phyloP scores from a whole-genome alignment of 1,140 invertebrate species.

The Rhopalosiphum maidis region DNA sequence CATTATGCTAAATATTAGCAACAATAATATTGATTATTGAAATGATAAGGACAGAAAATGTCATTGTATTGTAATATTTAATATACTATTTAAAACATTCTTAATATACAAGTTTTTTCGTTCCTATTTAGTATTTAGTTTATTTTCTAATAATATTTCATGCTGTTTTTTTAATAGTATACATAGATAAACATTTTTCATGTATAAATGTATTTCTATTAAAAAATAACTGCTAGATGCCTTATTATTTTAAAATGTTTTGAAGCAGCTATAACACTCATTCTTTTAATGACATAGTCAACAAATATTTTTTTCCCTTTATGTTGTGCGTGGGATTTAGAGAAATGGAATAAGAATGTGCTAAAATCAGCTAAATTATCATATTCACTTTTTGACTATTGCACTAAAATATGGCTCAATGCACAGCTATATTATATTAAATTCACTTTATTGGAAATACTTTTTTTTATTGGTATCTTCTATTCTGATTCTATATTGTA shows the following conservation, averaged over 20 bases:
- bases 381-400: too few relatives aligned
- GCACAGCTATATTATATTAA: too few relatives aligned
- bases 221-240: neutral
- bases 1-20: too few relatives aligned
- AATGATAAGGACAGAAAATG: neutral
- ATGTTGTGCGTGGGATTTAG: too few relatives aligned
- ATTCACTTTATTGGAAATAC: too few relatives aligned
- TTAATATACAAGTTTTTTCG: neutral
- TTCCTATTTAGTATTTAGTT: neutral
- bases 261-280: neutral
- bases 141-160: neutral
- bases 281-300: neutral
- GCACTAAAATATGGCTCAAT: too few relatives aligned
- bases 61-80: neutral
- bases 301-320: too few relatives aligned
- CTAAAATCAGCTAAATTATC: too few relatives aligned
- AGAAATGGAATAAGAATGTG: too few relatives aligned
- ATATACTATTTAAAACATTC: neutral
- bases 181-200: neutral
- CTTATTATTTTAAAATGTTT: neutral
- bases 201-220: neutral
- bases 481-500: too few relatives aligned
- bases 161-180: neutral
- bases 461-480: too few relatives aligned
- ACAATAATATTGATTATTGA: neutral